Conservation (phyloP, 2,888 invertebrate species). For the Ennomos erosarius region DNA sequence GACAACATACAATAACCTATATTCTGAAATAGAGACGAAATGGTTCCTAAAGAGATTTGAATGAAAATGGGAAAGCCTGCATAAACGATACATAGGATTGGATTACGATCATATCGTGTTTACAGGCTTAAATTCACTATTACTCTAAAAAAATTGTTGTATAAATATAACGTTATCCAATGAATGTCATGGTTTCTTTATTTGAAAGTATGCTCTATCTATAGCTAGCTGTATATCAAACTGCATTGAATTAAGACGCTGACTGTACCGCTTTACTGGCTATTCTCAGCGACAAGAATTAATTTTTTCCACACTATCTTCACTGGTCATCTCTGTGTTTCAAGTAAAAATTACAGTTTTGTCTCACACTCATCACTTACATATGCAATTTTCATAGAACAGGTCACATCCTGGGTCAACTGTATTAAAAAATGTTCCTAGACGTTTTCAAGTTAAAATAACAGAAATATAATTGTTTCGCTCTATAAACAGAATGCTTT, state of each 20-base stretch:
- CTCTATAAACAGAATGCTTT: constrained; percentile 21
- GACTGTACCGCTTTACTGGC: constrained; percentile 34
- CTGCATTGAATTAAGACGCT: constrained; percentile 9
- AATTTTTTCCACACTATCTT: constrained; percentile 52
- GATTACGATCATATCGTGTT: no score
- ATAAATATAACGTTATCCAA: no score
- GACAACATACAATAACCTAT: no score
- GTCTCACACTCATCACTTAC: constrained; percentile 25
- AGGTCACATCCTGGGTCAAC: constrained; percentile 39
- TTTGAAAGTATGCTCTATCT: no score
- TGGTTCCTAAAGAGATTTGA: no score
- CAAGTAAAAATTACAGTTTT: constrained; percentile 42
- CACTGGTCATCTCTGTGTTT: constrained; percentile 49
- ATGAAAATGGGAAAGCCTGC: no score
- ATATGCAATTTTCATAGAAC: constrained; percentile 35
- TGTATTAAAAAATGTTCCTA: constrained; percentile 17
- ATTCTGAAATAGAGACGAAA: not conserved
- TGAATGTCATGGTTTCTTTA: no score
- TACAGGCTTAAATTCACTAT: no score
- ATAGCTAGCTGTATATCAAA: not conserved
- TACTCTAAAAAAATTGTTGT: no score
- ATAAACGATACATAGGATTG: no score
- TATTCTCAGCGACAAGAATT: constrained; percentile 47
- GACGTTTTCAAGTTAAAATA: constrained; percentile 30
- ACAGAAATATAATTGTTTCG: constrained; percentile 26